These are phyloP conservation scores for Drosophila cardini DNA, from an alignment of 1,140 invertebrate species.

Conservation along the genomic window DNA sequence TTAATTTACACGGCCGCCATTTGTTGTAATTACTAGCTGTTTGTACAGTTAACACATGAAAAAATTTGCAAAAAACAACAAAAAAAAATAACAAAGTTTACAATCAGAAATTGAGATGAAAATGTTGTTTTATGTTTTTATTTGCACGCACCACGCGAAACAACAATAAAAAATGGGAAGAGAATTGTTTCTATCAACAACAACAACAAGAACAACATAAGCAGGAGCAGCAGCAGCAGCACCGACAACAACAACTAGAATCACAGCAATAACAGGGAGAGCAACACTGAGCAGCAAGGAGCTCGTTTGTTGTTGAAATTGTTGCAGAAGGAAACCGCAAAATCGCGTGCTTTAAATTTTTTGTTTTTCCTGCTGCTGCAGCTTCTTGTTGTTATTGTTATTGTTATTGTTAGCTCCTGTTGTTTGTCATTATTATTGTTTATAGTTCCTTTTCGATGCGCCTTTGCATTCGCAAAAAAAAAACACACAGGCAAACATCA, in stretches of 20 bases:
- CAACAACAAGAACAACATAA: conserved; percentile 4
- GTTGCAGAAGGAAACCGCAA: conserved; percentile 14
- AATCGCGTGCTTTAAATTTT: conserved; percentile 31
- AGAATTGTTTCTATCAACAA: neutral
- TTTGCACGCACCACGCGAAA: conserved; percentile 54
- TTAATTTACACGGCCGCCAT: conserved; percentile 17
- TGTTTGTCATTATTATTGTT: conserved; percentile 8
- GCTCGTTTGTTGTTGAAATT: conserved; percentile 11
- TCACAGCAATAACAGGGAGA: conserved; percentile 9
- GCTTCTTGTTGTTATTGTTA: conserved; percentile 14
- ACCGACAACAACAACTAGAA: conserved; percentile 2
- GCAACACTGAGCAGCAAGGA: neutral
- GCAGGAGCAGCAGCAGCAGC: neutral
- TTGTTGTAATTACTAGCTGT: conserved; percentile 33
- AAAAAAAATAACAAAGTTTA: conserved; percentile 4
- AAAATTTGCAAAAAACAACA: conserved; percentile 50
- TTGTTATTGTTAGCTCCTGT: conserved; percentile 11
- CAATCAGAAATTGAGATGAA: conserved; percentile 35
- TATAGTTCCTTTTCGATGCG: neutral
- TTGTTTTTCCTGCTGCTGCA: conserved; percentile 13
- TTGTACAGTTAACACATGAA: conserved; percentile 52
- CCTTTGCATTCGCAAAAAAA: conserved; percentile 13
- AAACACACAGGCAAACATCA: conserved; percentile 9
- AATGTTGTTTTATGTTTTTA: conserved; percentile 35
- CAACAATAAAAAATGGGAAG: conserved; percentile 7